Evolutionary conservation across 2,113 vertebrate genomes (phyloP).

Genomic region (Xyliphius kryptos): DNA sequence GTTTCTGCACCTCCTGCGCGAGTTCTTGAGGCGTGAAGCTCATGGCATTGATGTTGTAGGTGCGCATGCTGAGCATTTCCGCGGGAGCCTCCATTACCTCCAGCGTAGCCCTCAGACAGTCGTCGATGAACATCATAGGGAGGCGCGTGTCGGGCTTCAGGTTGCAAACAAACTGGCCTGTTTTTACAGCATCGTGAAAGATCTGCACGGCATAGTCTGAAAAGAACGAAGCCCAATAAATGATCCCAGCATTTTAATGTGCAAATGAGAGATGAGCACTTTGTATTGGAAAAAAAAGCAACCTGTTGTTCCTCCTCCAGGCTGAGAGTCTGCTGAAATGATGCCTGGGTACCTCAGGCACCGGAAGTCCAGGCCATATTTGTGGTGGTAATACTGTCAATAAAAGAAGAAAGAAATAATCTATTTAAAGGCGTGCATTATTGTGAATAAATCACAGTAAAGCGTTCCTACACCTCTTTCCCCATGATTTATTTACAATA

Average conservation of each 20-base stretch:
- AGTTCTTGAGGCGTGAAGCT: constrained; percentile 87
- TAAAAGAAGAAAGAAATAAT: too few relatives aligned
- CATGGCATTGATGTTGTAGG: constrained; percentile 89
- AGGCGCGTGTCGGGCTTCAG: constrained; percentile 72
- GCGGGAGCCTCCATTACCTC: constrained; percentile 82
- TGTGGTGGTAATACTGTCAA: constrained; percentile 83
- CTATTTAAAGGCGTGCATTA: too few relatives aligned
- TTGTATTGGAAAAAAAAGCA: not conserved
- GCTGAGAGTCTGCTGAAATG: constrained; percentile 86
- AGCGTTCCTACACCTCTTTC: too few relatives aligned
- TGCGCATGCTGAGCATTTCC: constrained; percentile 78
- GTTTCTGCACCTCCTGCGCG: constrained; percentile 76
- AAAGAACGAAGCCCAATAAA: not conserved
- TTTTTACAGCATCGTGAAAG: constrained; percentile 82
- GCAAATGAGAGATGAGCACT: not conserved
- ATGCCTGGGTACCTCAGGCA: constrained; percentile 90
- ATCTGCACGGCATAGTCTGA: constrained; percentile 89
- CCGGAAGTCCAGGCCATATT: constrained; percentile 89
- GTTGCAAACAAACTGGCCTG: constrained; percentile 79
- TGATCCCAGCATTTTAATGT: not conserved
- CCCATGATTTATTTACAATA: too few relatives aligned
- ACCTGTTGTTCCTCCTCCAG: constrained; percentile 90
- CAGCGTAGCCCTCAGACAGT: constrained; percentile 83
- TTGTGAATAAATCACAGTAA: too few relatives aligned
- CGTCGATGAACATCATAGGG: constrained; percentile 93